Conservation (phyloP, 2,797 vertebrate genomes). For the Intellagama lesueurii region DNA sequence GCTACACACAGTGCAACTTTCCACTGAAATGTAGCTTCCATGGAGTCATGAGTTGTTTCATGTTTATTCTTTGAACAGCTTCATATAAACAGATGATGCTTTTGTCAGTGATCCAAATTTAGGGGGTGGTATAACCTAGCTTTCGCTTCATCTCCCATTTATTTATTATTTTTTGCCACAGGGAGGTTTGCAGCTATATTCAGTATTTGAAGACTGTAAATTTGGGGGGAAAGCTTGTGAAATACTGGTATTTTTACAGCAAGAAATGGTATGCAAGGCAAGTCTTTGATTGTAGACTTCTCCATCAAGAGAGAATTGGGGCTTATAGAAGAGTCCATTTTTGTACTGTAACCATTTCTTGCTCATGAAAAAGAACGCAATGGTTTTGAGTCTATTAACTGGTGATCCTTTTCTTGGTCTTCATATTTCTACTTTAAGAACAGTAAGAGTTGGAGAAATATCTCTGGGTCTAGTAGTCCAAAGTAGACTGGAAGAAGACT, state of each 20-base stretch:
- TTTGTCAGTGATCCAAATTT: background rate
- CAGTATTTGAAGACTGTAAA: conserved; percentile 65
- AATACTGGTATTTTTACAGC: conserved; percentile 54
- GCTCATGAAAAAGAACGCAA: conserved; percentile 60
- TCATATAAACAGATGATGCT: background rate
- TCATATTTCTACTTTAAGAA: conserved; percentile 80
- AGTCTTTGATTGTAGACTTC: background rate
- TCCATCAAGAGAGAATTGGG: conserved; percentile 1
- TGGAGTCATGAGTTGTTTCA: background rate
- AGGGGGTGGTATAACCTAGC: accelerated
- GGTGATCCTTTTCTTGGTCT: conserved; percentile 85
- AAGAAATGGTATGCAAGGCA: conserved; percentile 66
- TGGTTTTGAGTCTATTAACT: conserved; percentile 73
- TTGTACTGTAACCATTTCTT: conserved; percentile 69
- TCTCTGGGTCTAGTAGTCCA: conserved; percentile 79
- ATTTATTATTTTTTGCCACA: conserved; percentile 10
- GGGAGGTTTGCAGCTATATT: conserved; percentile 52
- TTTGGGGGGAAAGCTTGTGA: conserved; percentile 38
- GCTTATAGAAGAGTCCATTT: background rate
- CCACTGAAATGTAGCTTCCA: background rate
- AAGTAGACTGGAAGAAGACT: conserved; percentile 81
- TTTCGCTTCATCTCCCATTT: background rate
- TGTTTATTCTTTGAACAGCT: background rate
- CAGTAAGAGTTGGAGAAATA: conserved; percentile 80
- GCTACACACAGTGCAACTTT: conserved; percentile 9